Evolutionary conservation across 2,797 vertebrate species (phyloP).

Genomic region (Bradypus variegatus): DNA sequence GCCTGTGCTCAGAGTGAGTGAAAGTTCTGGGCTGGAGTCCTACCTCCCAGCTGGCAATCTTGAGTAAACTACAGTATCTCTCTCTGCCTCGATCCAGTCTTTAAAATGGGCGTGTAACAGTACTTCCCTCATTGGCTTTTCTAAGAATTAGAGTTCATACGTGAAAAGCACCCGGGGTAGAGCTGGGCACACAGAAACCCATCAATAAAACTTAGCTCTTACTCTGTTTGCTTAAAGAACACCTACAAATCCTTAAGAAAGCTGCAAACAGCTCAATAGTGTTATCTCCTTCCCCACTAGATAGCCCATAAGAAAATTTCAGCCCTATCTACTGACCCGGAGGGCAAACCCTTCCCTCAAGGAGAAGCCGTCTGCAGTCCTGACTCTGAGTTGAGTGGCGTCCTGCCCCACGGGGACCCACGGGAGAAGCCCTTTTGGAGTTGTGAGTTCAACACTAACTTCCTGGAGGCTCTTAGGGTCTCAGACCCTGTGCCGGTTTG

Average conservation of each 20-base stretch:
- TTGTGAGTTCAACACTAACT: neutral
- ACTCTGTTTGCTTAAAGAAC: neutral
- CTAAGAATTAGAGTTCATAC: neutral
- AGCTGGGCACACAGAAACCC: neutral
- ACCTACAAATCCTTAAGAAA: neutral
- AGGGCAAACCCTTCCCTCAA: accelerated
- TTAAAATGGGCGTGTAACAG: neutral
- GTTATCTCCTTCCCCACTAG: neutral
- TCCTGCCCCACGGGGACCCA: neutral
- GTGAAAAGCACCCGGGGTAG: neutral
- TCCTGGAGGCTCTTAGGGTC: neutral
- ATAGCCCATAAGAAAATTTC: neutral
- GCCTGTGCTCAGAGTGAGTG: neutral
- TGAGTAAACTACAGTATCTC: neutral
- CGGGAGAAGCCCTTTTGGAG: neutral
- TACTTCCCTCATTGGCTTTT: neutral
- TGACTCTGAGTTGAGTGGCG: neutral
- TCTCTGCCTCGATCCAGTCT: neutral
- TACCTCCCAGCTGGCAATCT: neutral
- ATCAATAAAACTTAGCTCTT: neutral
- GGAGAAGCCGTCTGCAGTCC: neutral
- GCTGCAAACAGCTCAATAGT: neutral
- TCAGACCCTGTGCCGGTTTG: no score
- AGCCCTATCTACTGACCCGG: neutral
- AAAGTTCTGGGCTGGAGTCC: neutral